Evolutionary conservation across 2,888 invertebrate species (phyloP), one percentile per base, ranked within the genome.

Genomic region (Drepana falcataria): DNA sequence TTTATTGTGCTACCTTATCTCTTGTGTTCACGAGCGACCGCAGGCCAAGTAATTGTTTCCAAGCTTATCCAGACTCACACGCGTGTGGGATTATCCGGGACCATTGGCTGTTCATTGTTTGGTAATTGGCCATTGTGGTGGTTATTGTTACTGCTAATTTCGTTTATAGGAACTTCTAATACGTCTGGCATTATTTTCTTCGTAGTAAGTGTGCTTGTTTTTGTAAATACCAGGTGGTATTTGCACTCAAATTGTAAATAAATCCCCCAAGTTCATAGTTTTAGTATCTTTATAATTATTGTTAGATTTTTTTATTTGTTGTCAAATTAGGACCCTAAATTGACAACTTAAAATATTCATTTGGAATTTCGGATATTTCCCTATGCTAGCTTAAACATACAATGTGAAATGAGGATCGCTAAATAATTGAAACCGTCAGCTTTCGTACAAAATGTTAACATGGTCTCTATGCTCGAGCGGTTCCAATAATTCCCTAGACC

Each of bases 1-100:
- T 86, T 85, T 86, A 85, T 86, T 71, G 81, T 68, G 75, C 78
- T 77, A 75, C 81, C 80, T 87, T 87, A 87, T 86, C 86, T 84
- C 72, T 59, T 64, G 71, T 72, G 75, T 69, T 76, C 83, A 82
- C 83, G 81, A 82, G 65, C 64, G 52, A 44, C 55, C 51, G 53
- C 48, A 54, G 57, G 59, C 66, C 67, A 61, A 63, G 68, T 72
- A 75, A 79, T 80, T 80, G 80, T 80, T 79, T 63, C 60, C 65
- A 57, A 55, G 51, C 34, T 40, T 51, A 6, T 34, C 33, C 7
- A 4, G 35, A 5, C 65, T 64, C 62, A 62, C 65, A 60, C 56
- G 64, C 59, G 61, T 48, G 54, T 41, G 44, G 34, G 44, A 54
- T 40, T 53, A 54, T 62, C 57, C 61, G 54, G 54, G 59, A 60